Percentiles rank a stretch among this genome's conserved stretches.
Conservation (phyloP, 2,888 invertebrate genomes). For the Catocala sponsa region DNA sequence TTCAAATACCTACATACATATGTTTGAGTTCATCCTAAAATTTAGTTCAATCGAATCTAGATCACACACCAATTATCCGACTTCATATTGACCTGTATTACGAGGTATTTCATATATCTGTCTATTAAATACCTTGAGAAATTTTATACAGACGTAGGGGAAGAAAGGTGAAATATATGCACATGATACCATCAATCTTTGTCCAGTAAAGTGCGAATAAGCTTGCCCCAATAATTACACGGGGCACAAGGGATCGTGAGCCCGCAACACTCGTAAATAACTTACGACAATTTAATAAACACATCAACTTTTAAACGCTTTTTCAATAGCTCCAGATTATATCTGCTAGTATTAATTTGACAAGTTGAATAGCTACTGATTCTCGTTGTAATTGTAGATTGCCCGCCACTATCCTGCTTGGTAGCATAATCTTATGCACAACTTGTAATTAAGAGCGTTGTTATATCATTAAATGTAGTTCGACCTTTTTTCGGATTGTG, state of each 20-base stretch:
- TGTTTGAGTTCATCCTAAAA: no score
- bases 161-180: not conserved
- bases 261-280: slow-evolving; percentile 73
- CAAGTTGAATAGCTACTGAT: slow-evolving; percentile 69
- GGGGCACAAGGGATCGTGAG: slow-evolving; percentile 45
- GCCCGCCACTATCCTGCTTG: slow-evolving; percentile 18
- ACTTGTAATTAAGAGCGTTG: slow-evolving; percentile 46
- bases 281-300: slow-evolving; percentile 85
- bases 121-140: no score
- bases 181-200: not conserved
- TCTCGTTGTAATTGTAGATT: slow-evolving; percentile 69
- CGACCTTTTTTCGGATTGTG: slow-evolving; percentile 19
- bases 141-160: not conserved
- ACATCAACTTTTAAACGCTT: slow-evolving; percentile 82
- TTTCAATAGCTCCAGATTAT: slow-evolving; percentile 79
- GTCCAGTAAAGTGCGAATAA: slow-evolving; percentile 43
- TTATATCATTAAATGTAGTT: slow-evolving; percentile 38
- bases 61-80: no score
- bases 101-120: no score
- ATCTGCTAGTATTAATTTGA: slow-evolving; percentile 79
- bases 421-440: slow-evolving; percentile 16
- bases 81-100: no score
- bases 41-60: no score
- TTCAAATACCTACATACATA: no score
- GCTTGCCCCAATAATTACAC: slow-evolving; percentile 55